Evolutionary conservation across 1,140 invertebrate species (phyloP), one percentile per base, ranked within the genome.

Genomic region (Platyura marginata): DNA sequence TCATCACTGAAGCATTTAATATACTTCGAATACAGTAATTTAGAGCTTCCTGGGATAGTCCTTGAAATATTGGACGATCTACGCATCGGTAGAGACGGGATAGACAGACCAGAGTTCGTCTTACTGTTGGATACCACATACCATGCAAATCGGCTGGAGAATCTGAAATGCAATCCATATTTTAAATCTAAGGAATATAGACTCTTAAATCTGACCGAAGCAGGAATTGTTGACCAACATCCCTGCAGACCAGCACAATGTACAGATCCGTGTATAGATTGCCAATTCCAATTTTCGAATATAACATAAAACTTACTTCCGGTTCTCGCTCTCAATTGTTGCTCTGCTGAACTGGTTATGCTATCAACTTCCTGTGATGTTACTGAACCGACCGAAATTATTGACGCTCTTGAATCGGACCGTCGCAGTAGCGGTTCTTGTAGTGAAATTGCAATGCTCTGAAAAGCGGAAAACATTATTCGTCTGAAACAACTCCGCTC

Each of bases 61-160:
- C 86, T 67, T 98, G 90, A 61, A 98, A 98, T 23, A 94, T 95
- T 44, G 83, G 78, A 50, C 79, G 78, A 64, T 98, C 94, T 5
- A 98, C 74, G 61, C 93, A 98, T 42, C 93, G 71, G 63, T 95
- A 97, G 0, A 98, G 67, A 48, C 96, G 81, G 0, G 92, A 96
- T 2, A 98, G 64, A 54, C 92, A 97, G 20, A 97, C 84, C 8
- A 99, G 62, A 0, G 94, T 95, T 40, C 95, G 67, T 13, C 94
- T 69, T 0, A 98, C 90, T 0, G 89, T 94, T 0, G 95, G 95
- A 67, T 97, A 98, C 95, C 95, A 99, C 91, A 98, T 95, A 1
- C 94, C 95, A 65, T 98, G 95, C 8, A 97, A 65, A 69, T 98
- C 94, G 19, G 93, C 92, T 0, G 91, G 88, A 1, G 89, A 93